Base-by-base conservation (phyloP, 2,888 invertebrate genomes). In the Corbicula japonica region DNA sequence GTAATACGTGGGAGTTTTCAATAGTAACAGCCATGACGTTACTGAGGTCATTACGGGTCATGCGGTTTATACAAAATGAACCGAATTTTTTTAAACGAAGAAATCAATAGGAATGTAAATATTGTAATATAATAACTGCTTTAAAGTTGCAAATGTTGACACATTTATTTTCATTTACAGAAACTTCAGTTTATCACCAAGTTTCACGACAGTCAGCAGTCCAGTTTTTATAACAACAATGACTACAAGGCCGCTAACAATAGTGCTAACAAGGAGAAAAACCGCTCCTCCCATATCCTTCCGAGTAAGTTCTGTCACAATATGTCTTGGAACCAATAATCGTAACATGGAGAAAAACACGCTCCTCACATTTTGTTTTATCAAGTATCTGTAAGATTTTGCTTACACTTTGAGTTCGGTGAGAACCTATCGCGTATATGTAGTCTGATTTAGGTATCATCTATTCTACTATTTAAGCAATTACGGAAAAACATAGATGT, bases 181-280 rank as follows among this genome's bases (percentile, higher is more conserved):
- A 56, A 62, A 34, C 44, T 84, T 1, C 81, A 84, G 15, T 74
- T 66, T 21, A 73, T 76, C 5, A 79, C 78, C 1, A 78, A 82
- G 54, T 82, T 63, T 26, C 60, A 54, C n/a, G 76, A 78, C 10
- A 78, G 82, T 46, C 41, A 76, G 32, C 62, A 35, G 26, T 38
- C 74, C 2, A 54, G 66, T 35, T 76, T 76, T 48, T 76, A 73
- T 46, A 69, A 76, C 28, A 68, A 69, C 32, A 58, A 56, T 0
- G 32, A 46, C 35, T 79, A 68, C 61, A 72, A 60, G 46, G 69
- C 78, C 5, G 76, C 79, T 2, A 62, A 60, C 28, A 73, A 35
- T 34, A 75, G 52, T n/a, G 65, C 34, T 1, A 81, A 84, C 60
- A 52, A 32, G n/a, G 74, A 52, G 34, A 84, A 84, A 34, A 84